Evolutionary conservation across 2,797 vertebrate genomes (phyloP).

Genomic region (Enteromius trimaculatus): DNA sequence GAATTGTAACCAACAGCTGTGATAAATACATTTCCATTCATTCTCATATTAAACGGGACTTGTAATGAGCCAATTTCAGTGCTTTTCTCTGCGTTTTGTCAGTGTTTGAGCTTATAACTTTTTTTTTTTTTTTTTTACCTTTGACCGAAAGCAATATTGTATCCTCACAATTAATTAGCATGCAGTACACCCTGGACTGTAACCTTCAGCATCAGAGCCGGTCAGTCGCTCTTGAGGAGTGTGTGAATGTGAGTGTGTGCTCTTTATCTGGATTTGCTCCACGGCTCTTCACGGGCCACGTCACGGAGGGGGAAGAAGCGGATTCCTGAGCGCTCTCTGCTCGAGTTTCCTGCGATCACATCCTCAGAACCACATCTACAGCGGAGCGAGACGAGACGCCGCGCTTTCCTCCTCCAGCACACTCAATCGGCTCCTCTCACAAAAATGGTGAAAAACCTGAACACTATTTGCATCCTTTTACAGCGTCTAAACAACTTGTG

Average conservation of each 20-base stretch:
- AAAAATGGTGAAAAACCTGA: constrained; percentile 38
- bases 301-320: constrained; percentile 46
- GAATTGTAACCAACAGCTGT: neutral
- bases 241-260: neutral
- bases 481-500: neutral
- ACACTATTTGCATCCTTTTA: neutral
- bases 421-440: constrained; percentile 47
- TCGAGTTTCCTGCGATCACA: constrained; percentile 74
- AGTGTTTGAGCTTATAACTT: neutral
- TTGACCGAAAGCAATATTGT: neutral
- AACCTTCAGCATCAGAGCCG: neutral
- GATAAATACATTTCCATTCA: neutral
- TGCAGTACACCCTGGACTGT: neutral
- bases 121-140: neutral
- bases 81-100: neutral
- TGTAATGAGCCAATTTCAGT: neutral
- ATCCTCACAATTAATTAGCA: neutral
- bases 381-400: constrained; percentile 43
- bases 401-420: constrained; percentile 26
- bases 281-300: constrained; percentile 70
- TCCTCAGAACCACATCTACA: constrained; percentile 59
- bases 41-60: neutral
- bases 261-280: constrained; percentile 52
- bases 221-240: neutral
- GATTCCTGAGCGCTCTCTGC: constrained; percentile 76